A percentile compares a stretch with the other conserved stretches of the same genome.
These are phyloP conservation scores for Phocides pigmalion DNA, from an alignment of 1,140 invertebrate genomes.

Conservation along the genomic window DNA sequence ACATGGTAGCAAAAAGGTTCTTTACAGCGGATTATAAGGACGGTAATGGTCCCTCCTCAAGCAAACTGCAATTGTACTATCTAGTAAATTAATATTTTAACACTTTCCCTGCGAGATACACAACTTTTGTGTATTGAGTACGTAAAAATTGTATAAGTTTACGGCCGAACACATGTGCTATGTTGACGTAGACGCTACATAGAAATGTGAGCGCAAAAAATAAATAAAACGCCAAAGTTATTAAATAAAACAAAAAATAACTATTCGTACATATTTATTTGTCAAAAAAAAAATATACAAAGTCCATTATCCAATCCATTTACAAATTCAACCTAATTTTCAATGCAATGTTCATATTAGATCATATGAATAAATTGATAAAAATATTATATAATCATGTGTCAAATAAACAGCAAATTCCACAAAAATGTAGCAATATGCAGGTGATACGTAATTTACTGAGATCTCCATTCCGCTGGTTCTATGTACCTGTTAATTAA, in stretches of 20 bases:
- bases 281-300: slow-evolving; percentile 12
- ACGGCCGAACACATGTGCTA: no score
- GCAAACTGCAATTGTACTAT: no score
- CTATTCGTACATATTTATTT: slow-evolving; percentile 11
- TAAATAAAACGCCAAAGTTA: no score
- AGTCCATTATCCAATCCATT: not conserved
- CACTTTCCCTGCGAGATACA: no score
- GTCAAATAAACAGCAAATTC: not conserved
- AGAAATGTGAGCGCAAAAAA: no score
- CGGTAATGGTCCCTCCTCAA: no score
- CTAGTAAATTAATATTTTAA: no score
- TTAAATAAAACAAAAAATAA: not conserved
- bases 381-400: slow-evolving; percentile 11
- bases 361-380: slow-evolving; percentile 19
- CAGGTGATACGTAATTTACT: not conserved
- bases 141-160: no score
- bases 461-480: slow-evolving; percentile 8
- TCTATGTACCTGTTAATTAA: slow-evolving; percentile 4
- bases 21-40: no score
- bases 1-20: no score
- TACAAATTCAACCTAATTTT: slow-evolving; percentile 17
- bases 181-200: no score
- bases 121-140: no score
- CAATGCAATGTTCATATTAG: slow-evolving; percentile 26
- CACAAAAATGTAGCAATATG: slow-evolving; percentile 2